Evolutionary conservation across 2,797 vertebrate species (phyloP), one percentile per base, ranked within the genome.

Genomic region (Champsocephalus gunnari): DNA sequence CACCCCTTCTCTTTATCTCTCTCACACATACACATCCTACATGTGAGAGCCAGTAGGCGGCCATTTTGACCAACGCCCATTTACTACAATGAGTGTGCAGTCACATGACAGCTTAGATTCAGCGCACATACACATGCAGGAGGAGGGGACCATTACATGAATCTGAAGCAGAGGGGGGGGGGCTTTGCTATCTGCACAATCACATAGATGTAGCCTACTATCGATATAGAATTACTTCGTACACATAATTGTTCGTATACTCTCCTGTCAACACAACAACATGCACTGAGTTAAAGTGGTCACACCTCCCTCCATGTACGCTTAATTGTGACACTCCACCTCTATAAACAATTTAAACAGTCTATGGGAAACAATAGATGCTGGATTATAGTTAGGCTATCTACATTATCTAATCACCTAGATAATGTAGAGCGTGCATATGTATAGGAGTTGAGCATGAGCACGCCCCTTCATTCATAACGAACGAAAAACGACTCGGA

Each of bases 61-160:
- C 93, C 94, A 95, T 95, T 81, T 94, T 94, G 87, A 75, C 73
- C 82, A 94, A 95, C 94, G 93, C 94, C 94, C 94, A 94, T 92
- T 94, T 94, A 94, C 91, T 90, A 94, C 93, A 86, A 90, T 84
- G 91, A 93, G 73, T 60, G 80, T 69, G 71, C 85, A 21, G 86
- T 93, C 92, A 93, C 91, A 64, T 90, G 92, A 85, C 84, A 16
- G 74, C 59, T 38, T 58, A 67, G 82, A 80, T 79, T 43, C 51
- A 28, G 60, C 34, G 69, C 64, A 71, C 48, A 64, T 73, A 74
- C 73, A 38, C 34, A 38, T 38, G 49, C 61, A n/a, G 66, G 73
- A 45, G 75, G 74, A 34, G 12, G 24, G 54, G 78, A 71, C 82
- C 73, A 83, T 80, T 74, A 75, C 73, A 70, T 49, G 75, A 77